These are phyloP conservation scores for Nibea albiflora DNA, from an alignment of 2,113 vertebrate genomes.

Conservation along the genomic window DNA sequence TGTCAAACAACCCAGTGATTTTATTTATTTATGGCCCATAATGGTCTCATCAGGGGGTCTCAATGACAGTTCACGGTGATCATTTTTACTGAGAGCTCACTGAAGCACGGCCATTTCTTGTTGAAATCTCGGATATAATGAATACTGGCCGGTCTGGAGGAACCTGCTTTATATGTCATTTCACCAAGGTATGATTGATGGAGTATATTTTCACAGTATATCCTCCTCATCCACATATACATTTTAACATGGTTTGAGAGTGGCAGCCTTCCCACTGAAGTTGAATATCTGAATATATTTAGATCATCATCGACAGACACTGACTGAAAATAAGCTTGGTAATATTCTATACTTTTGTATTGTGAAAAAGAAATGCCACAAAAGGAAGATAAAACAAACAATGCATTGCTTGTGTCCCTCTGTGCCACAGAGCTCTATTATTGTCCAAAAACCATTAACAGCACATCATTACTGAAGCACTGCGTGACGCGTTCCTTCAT, in stretches of 20 bases:
- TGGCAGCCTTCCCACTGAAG: neutral
- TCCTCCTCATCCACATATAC: neutral
- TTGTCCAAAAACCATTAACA: neutral
- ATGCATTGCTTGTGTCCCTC: neutral
- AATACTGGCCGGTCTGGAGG: neutral
- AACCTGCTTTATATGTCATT: neutral
- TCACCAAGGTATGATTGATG: neutral
- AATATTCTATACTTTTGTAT: neutral
- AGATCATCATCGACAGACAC: constrained; percentile 13
- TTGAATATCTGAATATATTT: constrained; percentile 37
- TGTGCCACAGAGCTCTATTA: neutral
- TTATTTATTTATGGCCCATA: neutral
- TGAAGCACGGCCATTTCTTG: neutral
- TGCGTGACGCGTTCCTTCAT: neutral
- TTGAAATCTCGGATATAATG: neutral
- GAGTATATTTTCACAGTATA: neutral
- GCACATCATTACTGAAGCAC: neutral
- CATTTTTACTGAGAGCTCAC: neutral
- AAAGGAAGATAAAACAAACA: neutral
- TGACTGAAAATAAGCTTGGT: neutral
- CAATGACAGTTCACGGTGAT: neutral
- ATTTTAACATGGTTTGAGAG: constrained; percentile 13
- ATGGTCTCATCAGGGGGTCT: neutral
- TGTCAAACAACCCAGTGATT: constrained; percentile 1
- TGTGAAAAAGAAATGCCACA: neutral